Evolutionary conservation across 2,797 vertebrate genomes (phyloP).

Genomic region (Sebastiscus tertius): DNA sequence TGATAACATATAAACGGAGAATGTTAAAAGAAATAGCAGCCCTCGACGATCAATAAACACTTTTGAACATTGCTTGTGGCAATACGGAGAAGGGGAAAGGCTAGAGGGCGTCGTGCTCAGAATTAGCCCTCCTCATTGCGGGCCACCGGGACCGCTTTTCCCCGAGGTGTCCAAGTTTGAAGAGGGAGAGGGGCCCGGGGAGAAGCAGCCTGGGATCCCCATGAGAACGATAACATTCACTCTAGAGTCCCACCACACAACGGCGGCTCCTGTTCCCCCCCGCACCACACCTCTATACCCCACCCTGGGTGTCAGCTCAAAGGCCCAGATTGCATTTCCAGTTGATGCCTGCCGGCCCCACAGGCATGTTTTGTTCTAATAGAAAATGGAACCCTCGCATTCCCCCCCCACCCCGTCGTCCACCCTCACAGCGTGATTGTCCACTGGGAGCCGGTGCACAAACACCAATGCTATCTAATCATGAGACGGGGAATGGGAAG

Average conservation of each 20-base stretch:
- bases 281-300: conserved; percentile 49
- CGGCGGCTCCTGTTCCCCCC: conserved; percentile 26
- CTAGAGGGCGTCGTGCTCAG: conserved; percentile 20
- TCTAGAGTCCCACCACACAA: conserved; percentile 55
- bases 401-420: conserved; percentile 18
- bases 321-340: conserved; percentile 79
- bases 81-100: conserved; percentile 17
- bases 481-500: conserved; percentile 70
- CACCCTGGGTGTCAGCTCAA: conserved; percentile 72
- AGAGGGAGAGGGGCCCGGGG: conserved; percentile 42
- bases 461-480: conserved; percentile 78
- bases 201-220: conserved; percentile 61
- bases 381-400: conserved; percentile 71
- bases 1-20: conserved; percentile 42
- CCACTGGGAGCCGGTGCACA: conserved; percentile 69
- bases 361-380: conserved; percentile 79
- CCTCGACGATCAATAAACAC: conserved; percentile 29
- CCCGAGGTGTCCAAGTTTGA: conserved; percentile 57
- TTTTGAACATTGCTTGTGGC: conserved; percentile 17
- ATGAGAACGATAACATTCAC: conserved; percentile 75
- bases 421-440: conserved; percentile 64
- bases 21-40: not conserved
- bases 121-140: conserved; percentile 55
- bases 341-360: conserved; percentile 74
- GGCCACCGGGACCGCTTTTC: conserved; percentile 45